Evolutionary conservation across 2,888 invertebrate species (phyloP), one percentile per base, ranked within the genome.

Genomic region (Agapetus fuscipes): DNA sequence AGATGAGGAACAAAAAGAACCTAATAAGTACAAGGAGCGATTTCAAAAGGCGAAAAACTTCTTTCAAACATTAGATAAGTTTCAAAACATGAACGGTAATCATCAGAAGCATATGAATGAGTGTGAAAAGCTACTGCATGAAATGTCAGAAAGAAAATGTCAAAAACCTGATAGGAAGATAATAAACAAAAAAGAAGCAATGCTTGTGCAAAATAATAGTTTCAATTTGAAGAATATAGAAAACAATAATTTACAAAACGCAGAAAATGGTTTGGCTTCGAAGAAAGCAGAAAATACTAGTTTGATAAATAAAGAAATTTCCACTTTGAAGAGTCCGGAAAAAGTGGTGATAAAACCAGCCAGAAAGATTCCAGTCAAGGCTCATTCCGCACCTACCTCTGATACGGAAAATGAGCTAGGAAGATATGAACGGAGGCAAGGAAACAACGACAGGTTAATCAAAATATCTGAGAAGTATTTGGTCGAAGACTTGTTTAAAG

Each of bases 381-480:
- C 48, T 26, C 38, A 37, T 37, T 46, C 48, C n/a, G 44, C 48
- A 4, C 48, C 48, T 12, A 42, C 46, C 20, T 48, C 46, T 13
- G 48, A 48, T 33, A 46, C 41, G 11, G 48, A 48, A 42, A 32
- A 17, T 10, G 48, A 48, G 24, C 26, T 32, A n/a, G 32, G 29
- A n/a, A 47, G 37, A 28, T 39, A 37, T 17, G 25, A 26, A 13
- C 32, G 30, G 17, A 28, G 12, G 3, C 24, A 28, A 12, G 24
- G 28, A n/a, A 25, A 34, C 15, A 33, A 33, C 10, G 37, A 35
- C 13, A 66, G 62, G 53, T 54, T 66, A 6, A 59, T 64, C 2
- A 71, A 67, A 49, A 67, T 71, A 51, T 68, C 70, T 2, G 71
- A 71, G 48, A 68, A 71, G 48, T 72, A 71, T 46, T 62, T 67